Evolutionary conservation across 2,797 vertebrate genomes (phyloP).

Genomic region (Aselliscus stoliczkanus): DNA sequence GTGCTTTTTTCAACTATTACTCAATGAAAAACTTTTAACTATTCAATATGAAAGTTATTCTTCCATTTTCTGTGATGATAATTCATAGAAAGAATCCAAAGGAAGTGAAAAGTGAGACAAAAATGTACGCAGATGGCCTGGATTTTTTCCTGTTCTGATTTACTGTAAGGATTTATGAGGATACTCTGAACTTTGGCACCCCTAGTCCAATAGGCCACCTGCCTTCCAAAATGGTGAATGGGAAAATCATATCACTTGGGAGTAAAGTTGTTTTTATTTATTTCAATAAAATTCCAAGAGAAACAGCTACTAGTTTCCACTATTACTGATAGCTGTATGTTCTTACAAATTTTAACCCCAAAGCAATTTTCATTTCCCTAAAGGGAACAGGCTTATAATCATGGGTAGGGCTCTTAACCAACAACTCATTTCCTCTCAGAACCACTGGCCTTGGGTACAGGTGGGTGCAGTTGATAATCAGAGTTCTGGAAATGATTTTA

Average conservation of each 20-base stretch:
- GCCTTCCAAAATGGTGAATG: not conserved
- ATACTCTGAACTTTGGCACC: not conserved
- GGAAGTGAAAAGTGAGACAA: not conserved
- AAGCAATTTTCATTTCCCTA: not conserved
- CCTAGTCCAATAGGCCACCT: not conserved
- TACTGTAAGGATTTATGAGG: not conserved
- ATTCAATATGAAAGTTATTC: not conserved
- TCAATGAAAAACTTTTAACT: not conserved
- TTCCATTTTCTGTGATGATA: not conserved
- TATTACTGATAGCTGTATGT: not conserved
- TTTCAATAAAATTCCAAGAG: not conserved
- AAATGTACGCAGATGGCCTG: not conserved
- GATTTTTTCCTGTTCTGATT: not conserved
- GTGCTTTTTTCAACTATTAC: not conserved
- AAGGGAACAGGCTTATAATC: not conserved
- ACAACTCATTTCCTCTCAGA: not conserved
- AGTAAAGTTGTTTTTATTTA: not conserved
- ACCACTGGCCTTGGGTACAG: not conserved
- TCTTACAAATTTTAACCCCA: not conserved
- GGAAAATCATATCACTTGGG: not conserved
- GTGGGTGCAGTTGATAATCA: not conserved
- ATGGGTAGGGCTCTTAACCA: not conserved
- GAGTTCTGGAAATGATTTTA: not conserved
- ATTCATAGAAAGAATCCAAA: not conserved
- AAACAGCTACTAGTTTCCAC: not conserved